These are phyloP conservation scores for Antigone vipio DNA, from an alignment of 2,113 vertebrate genomes.

Conservation along the genomic window DNA sequence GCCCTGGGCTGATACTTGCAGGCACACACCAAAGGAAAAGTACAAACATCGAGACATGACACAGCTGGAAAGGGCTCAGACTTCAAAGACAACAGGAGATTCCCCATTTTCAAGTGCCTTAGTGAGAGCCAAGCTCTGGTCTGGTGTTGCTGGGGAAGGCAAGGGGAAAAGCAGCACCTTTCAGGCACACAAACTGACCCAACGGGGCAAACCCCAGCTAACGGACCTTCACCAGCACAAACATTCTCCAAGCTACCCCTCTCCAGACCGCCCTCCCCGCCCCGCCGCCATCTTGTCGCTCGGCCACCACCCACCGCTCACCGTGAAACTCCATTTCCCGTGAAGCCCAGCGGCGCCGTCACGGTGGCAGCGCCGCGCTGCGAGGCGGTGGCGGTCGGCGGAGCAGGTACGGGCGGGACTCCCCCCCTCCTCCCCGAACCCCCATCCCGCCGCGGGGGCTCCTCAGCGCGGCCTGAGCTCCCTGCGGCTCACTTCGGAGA, in stretches of 20 bases:
- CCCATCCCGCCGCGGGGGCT: not conserved
- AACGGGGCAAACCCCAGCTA: fast-evolving
- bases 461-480: not conserved
- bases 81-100: not conserved
- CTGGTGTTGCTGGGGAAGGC: fast-evolving
- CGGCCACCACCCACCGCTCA: not conserved
- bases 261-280: fast-evolving
- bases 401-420: not conserved
- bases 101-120: not conserved
- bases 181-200: fast-evolving
- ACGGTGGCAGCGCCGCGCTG: not conserved
- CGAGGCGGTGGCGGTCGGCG: not conserved
- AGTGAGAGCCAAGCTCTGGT: not conserved
- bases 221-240: fast-evolving
- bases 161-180: not conserved
- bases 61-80: too few species aligned
- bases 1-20: fast-evolving
- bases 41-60: fast-evolving
- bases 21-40: too few species aligned
- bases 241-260: fast-evolving
- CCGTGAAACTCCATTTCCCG: not conserved
- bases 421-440: not conserved
- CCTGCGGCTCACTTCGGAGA: not conserved
- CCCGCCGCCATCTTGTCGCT: not conserved
- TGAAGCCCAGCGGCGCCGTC: not conserved